Conservation (phyloP, 2,888 invertebrate species). For the Drosophila multiciliata region DNA sequence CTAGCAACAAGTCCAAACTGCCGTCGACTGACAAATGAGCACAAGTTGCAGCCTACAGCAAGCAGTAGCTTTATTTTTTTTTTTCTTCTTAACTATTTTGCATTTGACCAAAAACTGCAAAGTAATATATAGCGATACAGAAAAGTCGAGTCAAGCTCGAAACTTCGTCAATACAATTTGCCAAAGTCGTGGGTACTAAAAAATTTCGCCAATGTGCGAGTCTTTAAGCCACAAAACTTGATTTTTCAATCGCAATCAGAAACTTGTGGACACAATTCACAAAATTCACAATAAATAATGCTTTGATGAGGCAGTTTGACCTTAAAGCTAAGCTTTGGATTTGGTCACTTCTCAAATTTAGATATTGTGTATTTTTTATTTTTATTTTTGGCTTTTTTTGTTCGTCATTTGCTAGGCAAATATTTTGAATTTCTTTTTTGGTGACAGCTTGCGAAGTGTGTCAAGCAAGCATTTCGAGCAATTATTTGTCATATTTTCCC, state of each 20-base stretch:
- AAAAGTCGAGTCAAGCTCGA: slow-evolving; percentile 24
- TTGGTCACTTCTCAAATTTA: slow-evolving; percentile 50
- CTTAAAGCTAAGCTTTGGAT: slow-evolving; percentile 38
- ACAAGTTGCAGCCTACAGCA: slow-evolving; percentile 39
- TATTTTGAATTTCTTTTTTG: slow-evolving; percentile 51
- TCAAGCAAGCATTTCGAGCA: slow-evolving; percentile 72
- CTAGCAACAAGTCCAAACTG: slow-evolving; percentile 64
- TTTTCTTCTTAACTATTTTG: slow-evolving; percentile 40
- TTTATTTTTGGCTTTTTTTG: slow-evolving; percentile 3
- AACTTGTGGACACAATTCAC: slow-evolving; percentile 17
- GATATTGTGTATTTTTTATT: slow-evolving; percentile 11
- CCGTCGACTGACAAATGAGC: slow-evolving; percentile 72
- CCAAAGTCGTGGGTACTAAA: slow-evolving; percentile 47
- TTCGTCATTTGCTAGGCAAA: slow-evolving; percentile 33
- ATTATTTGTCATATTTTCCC: slow-evolving; percentile 78
- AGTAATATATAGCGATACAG: slow-evolving; percentile 18
- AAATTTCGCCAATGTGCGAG: slow-evolving; percentile 58
- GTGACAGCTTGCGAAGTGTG: slow-evolving; percentile 63
- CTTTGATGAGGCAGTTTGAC: slow-evolving; percentile 17
- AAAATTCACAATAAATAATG: slow-evolving; percentile 41
- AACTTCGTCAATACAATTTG: slow-evolving; percentile 54
- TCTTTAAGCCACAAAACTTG: slow-evolving; percentile 25
- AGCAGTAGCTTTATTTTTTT: slow-evolving; percentile 37
- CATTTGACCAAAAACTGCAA: slow-evolving; percentile 48
- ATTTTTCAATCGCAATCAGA: slow-evolving; percentile 32